phyloP scores from a whole-genome alignment of 2,113 vertebrate genomes.

The Micronycteris hirsuta region DNA sequence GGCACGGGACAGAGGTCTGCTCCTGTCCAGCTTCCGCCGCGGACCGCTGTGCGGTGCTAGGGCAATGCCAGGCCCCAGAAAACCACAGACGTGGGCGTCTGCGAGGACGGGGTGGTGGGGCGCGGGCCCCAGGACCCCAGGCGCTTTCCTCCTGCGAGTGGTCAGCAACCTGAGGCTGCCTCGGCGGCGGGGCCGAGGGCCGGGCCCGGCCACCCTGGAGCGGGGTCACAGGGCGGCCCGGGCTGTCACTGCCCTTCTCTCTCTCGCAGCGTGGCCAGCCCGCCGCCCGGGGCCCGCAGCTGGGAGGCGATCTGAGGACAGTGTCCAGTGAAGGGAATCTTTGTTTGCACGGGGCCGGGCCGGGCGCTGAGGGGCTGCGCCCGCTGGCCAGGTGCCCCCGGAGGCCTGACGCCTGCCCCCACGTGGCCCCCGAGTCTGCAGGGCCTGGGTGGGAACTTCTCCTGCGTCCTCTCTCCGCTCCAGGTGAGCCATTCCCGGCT shows the following conservation, averaged over 20 bases:
- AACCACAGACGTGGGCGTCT: neutral
- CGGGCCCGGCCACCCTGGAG: conserved; percentile 49
- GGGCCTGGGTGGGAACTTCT: neutral
- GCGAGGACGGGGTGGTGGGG: neutral
- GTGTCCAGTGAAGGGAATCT: conserved; percentile 42
- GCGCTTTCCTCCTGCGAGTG: neutral
- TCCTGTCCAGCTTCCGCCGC: neutral
- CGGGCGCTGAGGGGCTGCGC: neutral
- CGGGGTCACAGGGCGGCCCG: neutral
- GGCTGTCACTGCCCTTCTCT: neutral
- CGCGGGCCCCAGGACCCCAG: rapidly evolving
- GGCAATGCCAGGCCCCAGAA: neutral
- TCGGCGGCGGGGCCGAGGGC: neutral
- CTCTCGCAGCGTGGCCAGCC: neutral
- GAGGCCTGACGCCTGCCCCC: neutral
- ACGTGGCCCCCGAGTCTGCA: neutral
- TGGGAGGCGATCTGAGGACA: conserved; percentile 64
- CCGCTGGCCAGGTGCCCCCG: conserved; percentile 9
- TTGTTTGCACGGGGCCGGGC: conserved; percentile 15
- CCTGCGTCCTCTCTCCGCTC: neutral
- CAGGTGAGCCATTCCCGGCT: neutral
- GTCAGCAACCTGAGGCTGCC: neutral
- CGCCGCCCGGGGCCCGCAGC: neutral
- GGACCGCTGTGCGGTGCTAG: neutral
- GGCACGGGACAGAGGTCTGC: neutral